Evolutionary conservation across 2,888 invertebrate species (phyloP), one percentile per base, ranked within the genome.

Genomic region (Eurytoma californica): DNA sequence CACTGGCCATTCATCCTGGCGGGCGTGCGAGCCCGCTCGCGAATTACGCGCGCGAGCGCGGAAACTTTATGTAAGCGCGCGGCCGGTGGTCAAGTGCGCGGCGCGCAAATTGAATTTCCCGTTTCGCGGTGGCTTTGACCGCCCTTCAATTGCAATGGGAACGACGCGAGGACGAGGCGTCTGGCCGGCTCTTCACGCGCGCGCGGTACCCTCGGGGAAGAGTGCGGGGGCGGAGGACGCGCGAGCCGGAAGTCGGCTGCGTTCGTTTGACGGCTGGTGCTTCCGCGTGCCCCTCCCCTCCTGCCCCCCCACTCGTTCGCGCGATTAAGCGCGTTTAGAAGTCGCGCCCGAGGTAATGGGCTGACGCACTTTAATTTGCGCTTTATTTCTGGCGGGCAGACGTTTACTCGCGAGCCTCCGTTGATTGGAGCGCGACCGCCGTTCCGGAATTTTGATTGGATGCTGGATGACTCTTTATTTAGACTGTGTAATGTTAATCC

Each of bases 71-170:
- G 85, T 83, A 86, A 86, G 39, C 83, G 61, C 18, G 58, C 51
- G 65, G 74, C 74, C 80, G 65, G 80, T 83, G 84, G 84, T 85
- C 86, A 84, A 85, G 85, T 77, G 77, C 80, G 81, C 84, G 84
- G 80, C 51, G 80, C 81, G 70, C 78, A 81, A 86, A 86, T 86
- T 86, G 83, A 86, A 86, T 86, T 86, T 86, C 86, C 86, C 86
- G 83, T 82, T 83, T 81, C 80, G 74, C 83, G 83, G 82, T 83
- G 84, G 85, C 86, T 86, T 84, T 86, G 77, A 70, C 73, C 77
- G 77, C 70, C 80, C 77, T 77, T 80, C 85, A 86, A 85, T 85
- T 86, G 85, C 84, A 85, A 83, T 85, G 85, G 82, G 86, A 85
- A 86, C 84, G 68, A n/a, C n/a, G 57, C 80, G 76, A 0, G 20